Evolutionary conservation across 2,888 invertebrate genomes (phyloP), one percentile per base, ranked within the genome.

Genomic region (Scaptomyza parva): DNA sequence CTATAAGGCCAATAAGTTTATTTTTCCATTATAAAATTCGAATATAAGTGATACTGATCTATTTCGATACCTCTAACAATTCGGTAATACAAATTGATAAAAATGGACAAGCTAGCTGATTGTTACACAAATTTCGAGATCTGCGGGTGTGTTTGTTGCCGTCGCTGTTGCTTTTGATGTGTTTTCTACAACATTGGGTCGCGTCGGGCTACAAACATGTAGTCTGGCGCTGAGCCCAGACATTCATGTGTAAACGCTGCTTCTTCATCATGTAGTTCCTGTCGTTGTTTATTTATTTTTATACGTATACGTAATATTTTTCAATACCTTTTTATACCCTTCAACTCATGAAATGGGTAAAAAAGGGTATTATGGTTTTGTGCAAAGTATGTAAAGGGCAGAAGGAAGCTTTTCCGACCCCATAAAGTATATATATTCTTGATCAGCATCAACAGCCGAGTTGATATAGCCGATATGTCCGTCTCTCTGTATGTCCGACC

Each of bases 191-290:
- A 17, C 65, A 58, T 28, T 70, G 55, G 43, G 40, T 64, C 8
- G 45, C 54, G 54, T 64, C 69, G 72, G 74, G 69, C 41, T 59
- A 61, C 64, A 72, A 67, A 76, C 75, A 76, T 72, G 28, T 28
- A 78, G 71, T 70, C 86, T 90, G 89, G 90, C 89, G 76, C 72
- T 55, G 74, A 86, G 88, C 89, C 89, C 90, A 89, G 89, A 83
- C 87, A 62, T 76, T 76, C 62, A 66, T 73, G 63, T 76, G 65
- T 71, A 61, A 43, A 30, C 30, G 47, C 44, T 47, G 33, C 22
- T 43, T 39, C 20, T 22, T 22, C 28, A 37, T 77, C 65, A 76
- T 86, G 66, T 74, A 82, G 30, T 51, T 78, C 69, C 75, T 85
- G 65, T 74, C 86, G 70, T 74, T 88, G 70, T 70, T 66, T n/a